phyloP scores from a whole-genome alignment of 2,797 vertebrate species.

The Thunnus albacares region DNA sequence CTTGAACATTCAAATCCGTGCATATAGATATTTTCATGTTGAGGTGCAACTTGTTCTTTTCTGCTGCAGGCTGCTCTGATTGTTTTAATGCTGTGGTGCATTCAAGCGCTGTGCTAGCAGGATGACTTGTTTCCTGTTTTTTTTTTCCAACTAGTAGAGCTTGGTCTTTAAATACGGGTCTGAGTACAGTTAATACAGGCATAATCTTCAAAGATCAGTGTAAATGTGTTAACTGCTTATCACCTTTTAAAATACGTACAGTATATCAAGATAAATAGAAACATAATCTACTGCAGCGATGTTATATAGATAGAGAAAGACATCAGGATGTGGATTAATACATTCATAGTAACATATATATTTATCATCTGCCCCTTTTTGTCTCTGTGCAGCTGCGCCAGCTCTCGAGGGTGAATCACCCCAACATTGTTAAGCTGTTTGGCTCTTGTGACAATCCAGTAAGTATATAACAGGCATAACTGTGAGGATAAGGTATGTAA shows the following conservation, averaged over 20 bases:
- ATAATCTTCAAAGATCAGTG: no score
- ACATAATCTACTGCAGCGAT: not conserved
- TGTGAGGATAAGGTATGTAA: no score
- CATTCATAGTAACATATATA: not conserved
- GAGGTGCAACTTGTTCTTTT: no score
- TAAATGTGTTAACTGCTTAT: no score
- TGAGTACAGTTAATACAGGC: not conserved
- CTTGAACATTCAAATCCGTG: no score
- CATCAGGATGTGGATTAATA: not conserved
- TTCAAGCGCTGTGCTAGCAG: not conserved
- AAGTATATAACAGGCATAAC: conserved; percentile 74
- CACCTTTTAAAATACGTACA: not conserved
- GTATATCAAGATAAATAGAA: not conserved
- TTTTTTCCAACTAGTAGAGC: no score
- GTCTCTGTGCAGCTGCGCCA: conserved; percentile 91
- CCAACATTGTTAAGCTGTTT: conserved; percentile 96
- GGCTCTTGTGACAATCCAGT: conserved; percentile 95
- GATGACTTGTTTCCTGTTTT: no score
- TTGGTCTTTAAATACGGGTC: not conserved
- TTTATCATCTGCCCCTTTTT: not conserved
- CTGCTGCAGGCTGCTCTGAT: no score
- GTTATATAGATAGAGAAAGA: not conserved
- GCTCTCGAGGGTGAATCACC: conserved; percentile 94
- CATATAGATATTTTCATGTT: no score
- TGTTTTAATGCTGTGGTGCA: not conserved